A percentile compares a stretch with the other conserved stretches of the same genome.
These are phyloP conservation scores for Aradophagus sp. DNA, from an alignment of 1,140 invertebrate species.

Conservation along the genomic window DNA sequence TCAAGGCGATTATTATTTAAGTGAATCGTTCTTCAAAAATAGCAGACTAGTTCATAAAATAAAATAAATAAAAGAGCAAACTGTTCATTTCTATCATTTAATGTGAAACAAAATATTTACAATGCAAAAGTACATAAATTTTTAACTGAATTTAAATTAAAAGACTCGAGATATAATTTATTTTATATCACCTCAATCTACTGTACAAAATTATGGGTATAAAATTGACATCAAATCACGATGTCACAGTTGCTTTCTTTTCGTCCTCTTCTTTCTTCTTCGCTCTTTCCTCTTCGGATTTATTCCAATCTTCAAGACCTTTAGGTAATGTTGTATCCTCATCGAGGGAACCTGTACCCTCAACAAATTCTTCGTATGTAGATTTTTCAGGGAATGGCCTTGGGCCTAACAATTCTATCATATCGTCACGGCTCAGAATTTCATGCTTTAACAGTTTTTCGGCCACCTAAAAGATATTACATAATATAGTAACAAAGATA, in stretches of 20 bases:
- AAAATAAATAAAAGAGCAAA: neutral
- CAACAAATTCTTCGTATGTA: constrained; percentile 99
- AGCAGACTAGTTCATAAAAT: no score
- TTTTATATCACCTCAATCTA: constrained; percentile 61
- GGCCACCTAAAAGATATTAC: constrained; percentile 89
- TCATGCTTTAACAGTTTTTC: constrained; percentile 95
- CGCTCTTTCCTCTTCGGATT: constrained; percentile 68
- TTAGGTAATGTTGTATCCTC: constrained; percentile 96
- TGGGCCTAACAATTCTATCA: constrained; percentile 96
- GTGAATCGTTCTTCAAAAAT: no score
- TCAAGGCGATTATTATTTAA: no score
- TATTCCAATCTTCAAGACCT: constrained; percentile 97
- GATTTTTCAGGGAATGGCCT: constrained; percentile 99
- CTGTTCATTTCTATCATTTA: constrained; percentile 11
- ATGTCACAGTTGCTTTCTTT: constrained; percentile 53
- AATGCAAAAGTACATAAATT: constrained; percentile 44
- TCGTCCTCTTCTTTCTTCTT: constrained; percentile 41
- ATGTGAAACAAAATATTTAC: constrained; percentile 48
- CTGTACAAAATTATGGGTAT: constrained; percentile 67
- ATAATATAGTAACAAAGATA: no score
- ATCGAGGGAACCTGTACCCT: constrained; percentile 98
- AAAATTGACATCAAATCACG: constrained; percentile 50
- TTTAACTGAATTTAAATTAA: constrained; percentile 34
- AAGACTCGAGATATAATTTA: constrained; percentile 20
- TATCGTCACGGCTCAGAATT: constrained; percentile 96